Evolutionary conservation across 2,888 invertebrate species (phyloP).

Genomic region (Napeogenes inachia): DNA sequence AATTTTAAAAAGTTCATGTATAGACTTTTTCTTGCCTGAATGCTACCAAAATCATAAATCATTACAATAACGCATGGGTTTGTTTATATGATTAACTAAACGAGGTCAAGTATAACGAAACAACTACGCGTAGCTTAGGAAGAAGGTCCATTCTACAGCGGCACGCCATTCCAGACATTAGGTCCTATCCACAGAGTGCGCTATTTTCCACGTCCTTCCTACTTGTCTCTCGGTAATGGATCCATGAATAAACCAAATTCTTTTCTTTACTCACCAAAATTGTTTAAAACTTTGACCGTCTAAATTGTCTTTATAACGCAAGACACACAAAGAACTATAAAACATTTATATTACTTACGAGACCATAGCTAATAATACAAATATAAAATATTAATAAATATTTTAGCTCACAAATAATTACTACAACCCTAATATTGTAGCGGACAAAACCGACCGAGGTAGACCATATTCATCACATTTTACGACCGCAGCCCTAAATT

Average conservation of each 20-base stretch:
- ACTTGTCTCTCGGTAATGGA: too few relatives aligned
- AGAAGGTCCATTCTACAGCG: constrained; percentile 30
- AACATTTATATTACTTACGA: too few relatives aligned
- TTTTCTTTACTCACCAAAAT: too few relatives aligned
- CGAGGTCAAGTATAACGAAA: constrained; percentile 20
- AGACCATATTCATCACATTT: constrained; percentile 13
- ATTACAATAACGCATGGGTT: constrained; percentile 23
- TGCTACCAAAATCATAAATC: constrained; percentile 10
- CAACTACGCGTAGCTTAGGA: constrained; percentile 7
- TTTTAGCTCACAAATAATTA: constrained; percentile 1
- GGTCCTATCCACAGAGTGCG: constrained; percentile 5
- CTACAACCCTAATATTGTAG: too few relatives aligned
- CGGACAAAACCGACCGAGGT: background rate
- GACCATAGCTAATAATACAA: too few relatives aligned
- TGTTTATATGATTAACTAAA: constrained; percentile 12
- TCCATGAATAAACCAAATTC: too few relatives aligned
- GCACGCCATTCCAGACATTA: constrained; percentile 28
- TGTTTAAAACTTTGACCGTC: too few relatives aligned
- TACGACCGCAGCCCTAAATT: constrained; percentile 16
- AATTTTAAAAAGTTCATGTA: background rate
- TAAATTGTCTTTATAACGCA: too few relatives aligned
- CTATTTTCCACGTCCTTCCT: background rate
- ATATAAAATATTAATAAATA: constrained; percentile 1
- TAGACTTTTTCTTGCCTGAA: constrained; percentile 9
- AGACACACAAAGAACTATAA: too few relatives aligned